Percentiles rank a stretch among this genome's conserved stretches.
Conservation (phyloP, 2,113 vertebrate genomes). For the Tyto alba region DNA sequence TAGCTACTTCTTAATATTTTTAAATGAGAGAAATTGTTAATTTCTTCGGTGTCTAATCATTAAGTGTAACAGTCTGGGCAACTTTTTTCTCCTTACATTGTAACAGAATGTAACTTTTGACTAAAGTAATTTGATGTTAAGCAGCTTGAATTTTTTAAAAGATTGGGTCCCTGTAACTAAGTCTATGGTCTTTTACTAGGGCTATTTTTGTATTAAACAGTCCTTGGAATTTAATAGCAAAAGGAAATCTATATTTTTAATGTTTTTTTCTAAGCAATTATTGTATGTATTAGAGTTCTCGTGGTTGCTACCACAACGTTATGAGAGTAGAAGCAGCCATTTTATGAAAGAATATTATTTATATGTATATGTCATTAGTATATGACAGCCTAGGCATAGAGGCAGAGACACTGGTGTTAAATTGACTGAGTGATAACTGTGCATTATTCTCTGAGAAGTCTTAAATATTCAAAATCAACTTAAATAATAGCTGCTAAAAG, state of each 20-base stretch:
- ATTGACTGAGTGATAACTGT: neutral
- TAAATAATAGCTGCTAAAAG: neutral
- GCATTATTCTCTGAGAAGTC: neutral
- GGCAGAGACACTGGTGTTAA: neutral
- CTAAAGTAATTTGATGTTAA: slow-evolving; percentile 2
- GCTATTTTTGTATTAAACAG: slow-evolving; percentile 8
- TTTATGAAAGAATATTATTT: neutral
- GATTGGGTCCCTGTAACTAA: neutral
- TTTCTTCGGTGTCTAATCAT: neutral
- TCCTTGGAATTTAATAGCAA: neutral
- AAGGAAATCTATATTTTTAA: slow-evolving; percentile 40
- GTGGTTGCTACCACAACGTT: neutral
- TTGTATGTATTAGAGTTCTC: neutral
- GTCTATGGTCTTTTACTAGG: neutral
- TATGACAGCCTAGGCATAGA: neutral
- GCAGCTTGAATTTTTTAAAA: slow-evolving; percentile 11
- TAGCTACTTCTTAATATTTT: neutral
- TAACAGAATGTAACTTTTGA: neutral
- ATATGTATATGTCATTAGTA: neutral
- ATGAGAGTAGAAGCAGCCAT: neutral
- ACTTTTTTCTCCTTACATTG: neutral
- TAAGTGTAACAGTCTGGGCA: neutral
- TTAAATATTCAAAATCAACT: neutral
- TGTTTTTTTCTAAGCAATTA: slow-evolving; percentile 32
- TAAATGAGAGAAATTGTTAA: neutral